Conservation (phyloP, 2,888 invertebrate genomes). For the Reticulitermes lucifugus region DNA sequence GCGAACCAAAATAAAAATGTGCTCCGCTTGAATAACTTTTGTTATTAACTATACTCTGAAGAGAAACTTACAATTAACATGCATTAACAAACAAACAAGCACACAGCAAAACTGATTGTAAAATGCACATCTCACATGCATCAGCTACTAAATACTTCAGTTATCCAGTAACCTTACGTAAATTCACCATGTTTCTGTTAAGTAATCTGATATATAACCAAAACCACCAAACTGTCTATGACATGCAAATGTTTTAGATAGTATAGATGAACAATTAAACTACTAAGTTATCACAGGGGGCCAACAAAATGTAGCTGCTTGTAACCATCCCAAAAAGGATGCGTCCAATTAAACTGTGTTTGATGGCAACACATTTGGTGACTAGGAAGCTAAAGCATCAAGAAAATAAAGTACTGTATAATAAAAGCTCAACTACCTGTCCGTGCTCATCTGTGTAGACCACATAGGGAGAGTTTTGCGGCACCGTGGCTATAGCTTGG, state of each 20-base stretch:
- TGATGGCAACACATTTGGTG: background rate
- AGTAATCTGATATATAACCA: background rate
- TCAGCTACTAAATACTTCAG: conserved; percentile 33
- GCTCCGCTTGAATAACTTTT: conserved; percentile 23
- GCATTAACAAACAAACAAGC: conserved; percentile 39
- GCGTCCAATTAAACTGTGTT: background rate
- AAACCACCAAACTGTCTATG: background rate
- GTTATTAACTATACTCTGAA: conserved; percentile 27
- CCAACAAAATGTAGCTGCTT: background rate
- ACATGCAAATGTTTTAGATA: conserved; percentile 19
- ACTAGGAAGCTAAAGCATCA: conserved; percentile 17
- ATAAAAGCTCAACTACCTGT: conserved; percentile 76
- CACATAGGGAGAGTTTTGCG: conserved; percentile 92
- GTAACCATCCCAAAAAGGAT: background rate
- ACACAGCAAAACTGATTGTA: conserved; percentile 15
- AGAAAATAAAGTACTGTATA: conserved; percentile 39
- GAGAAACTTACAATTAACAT: conserved; percentile 21
- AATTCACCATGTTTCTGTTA: conserved; percentile 7
- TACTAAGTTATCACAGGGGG: background rate
- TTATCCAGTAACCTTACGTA: background rate
- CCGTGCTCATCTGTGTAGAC: conserved; percentile 96
- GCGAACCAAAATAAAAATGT: conserved; percentile 42
- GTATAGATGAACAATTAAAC: conserved; percentile 9
- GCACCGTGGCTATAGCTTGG: conserved; percentile 67
- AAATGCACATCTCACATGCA: conserved; percentile 26